Base-by-base conservation (phyloP, 2,113 vertebrate genomes). In the Fregata magnificens region DNA sequence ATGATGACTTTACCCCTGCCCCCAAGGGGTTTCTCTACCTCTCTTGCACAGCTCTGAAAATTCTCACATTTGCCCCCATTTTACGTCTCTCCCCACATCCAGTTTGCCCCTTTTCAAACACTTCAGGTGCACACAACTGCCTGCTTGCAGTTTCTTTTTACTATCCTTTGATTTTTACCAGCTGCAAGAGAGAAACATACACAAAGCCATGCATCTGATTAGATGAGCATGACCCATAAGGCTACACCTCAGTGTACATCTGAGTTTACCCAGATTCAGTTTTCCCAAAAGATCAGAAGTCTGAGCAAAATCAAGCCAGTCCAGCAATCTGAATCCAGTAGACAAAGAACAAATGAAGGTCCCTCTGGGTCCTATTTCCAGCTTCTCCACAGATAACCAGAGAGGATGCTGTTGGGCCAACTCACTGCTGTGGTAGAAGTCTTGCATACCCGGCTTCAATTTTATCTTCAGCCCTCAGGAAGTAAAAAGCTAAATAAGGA, bases 1-100 rank as follows among this genome's bases (percentile, higher is more conserved):
- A 74, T 74, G 93, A 95, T 88, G 67, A 92, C 72, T 97, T 95
- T 96, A 79, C 86, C 88, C 89, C 86, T 90, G 80, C 28, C 83
- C 91, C 86, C 70, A 55, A 86, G 88, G 83, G 71, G 29, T 88
- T 96, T 93, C 86, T 94, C 91, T 92, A 32, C 45, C 62, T 90
- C 45, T 93, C 86, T 70, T 70, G 47, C 66, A 83, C 44, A 82
- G 93, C 81, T 93, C 92, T 96, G 90, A 83, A 91, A 90, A 96
- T 91, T 55, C 83, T 38, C 90, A 62, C 67, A 66, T 85, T 97
- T 90, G 49, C 49, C 82, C 94, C 87, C 79, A 67, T 94, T 96
- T 94, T 91, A 63, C 16, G 11, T 79, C 66, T 82, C 66, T 74
- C 87, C 53, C 78, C 76, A 66, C 47, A 83, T 9, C 24, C 66